Base-by-base conservation (phyloP, 1,140 invertebrate genomes). In the Asbolus verrucosus region DNA sequence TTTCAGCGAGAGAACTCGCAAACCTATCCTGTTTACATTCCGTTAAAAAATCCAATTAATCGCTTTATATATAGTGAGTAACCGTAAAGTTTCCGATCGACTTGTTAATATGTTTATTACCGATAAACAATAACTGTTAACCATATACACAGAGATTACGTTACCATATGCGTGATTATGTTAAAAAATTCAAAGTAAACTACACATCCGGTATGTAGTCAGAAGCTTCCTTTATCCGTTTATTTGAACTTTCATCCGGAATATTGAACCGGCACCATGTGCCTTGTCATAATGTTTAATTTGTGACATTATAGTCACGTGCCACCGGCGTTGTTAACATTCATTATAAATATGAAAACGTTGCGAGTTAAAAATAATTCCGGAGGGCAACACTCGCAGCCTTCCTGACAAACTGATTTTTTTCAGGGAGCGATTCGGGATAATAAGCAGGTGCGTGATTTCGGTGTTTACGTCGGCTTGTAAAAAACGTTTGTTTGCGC, bases 241-340 rank as follows among this genome's bases (percentile, higher is more conserved):
- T 70, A 70, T 70, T 70, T 70, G 61, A 65, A 70, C 68, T 70
- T 70, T 70, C 46, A 36, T 65, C 33, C 38, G 59, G 46, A 69
- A 50, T 70, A 62, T 70, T 65, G 68, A 70, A 69, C 67, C n/a
- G n/a, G n/a, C n/a, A n/a, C n/a, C 62, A 41, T 62, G 62, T 43
- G 62, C 61, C 68, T 61, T 70, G 68, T 50, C 60, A 65, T 70
- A 65, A 65, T 65, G 62, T 65, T 70, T 39, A 63, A 70, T 59
- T 59, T 65, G 68, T 62, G 67, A 62, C 67, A 70, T 62, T 46
- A 61, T 14, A 46, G 61, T 65, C 68, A 65, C 68, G 68, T 70
- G 68, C 68, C 68, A 30, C 36, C 27, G 41, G 59, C 62, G 61
- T 65, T 63, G 21, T 21, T 30, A 68, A 46, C 66, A 68, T 68